These are phyloP conservation scores for Hyalella azteca DNA, from an alignment of 2,888 invertebrate species.

Conservation along the genomic window DNA sequence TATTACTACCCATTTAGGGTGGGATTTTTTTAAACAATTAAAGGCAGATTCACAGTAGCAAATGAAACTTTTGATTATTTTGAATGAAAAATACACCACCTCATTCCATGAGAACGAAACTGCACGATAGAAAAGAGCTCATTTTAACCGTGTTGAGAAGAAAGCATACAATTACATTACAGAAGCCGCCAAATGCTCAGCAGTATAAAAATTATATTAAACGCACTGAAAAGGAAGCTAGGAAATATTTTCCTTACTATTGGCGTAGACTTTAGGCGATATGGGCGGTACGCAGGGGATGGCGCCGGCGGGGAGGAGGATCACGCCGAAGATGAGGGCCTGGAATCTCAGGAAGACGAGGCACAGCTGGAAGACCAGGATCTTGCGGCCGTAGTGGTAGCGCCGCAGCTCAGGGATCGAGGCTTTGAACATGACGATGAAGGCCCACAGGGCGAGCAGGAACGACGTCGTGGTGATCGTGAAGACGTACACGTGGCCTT, in stretches of 20 bases:
- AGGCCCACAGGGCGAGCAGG: slow-evolving; percentile 53
- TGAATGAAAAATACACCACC: too few relatives aligned
- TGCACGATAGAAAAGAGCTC: too few relatives aligned
- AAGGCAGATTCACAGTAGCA: too few relatives aligned
- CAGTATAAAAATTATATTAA: too few relatives aligned
- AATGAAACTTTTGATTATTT: too few relatives aligned
- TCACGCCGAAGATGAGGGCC: slow-evolving; percentile 47
- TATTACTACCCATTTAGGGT: too few relatives aligned
- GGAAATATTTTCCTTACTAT: slow-evolving; percentile 41
- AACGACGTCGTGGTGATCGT: slow-evolving; percentile 44
- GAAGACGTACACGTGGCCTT: slow-evolving; percentile 49
- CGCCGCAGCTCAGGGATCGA: slow-evolving; percentile 45
- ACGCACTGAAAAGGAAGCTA: too few relatives aligned
- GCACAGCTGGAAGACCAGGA: slow-evolving; percentile 52
- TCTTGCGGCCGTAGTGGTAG: slow-evolving; percentile 54
- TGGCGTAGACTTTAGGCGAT: slow-evolving; percentile 54
- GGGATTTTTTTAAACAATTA: too few relatives aligned
- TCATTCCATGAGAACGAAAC: too few relatives aligned
- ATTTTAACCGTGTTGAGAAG: too few relatives aligned
- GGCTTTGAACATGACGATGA: slow-evolving; percentile 54
- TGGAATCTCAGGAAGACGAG: slow-evolving; percentile 53
- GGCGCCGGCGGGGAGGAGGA: slow-evolving; percentile 50
- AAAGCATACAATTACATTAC: too few relatives aligned
- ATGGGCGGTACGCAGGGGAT: slow-evolving; percentile 55
- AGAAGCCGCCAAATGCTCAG: too few relatives aligned